Evolutionary conservation across 1,140 invertebrate species (phyloP).

Genomic region (Goniozus legneri): DNA sequence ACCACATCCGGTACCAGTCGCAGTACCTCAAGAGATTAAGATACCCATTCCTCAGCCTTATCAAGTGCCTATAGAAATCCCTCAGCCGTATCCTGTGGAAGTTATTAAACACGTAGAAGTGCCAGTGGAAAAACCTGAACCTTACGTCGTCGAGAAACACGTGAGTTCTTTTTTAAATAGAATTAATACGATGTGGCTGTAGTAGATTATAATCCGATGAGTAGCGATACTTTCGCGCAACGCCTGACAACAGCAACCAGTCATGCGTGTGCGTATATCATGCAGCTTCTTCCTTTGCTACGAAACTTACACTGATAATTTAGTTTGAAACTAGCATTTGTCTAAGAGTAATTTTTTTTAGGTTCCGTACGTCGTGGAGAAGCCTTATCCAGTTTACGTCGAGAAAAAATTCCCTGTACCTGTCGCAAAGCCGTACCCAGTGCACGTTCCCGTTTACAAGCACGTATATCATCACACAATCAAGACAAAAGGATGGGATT

Average conservation of each 20-base stretch:
- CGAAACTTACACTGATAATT: too few species aligned
- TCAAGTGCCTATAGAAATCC: constrained; percentile 67
- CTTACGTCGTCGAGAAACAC: constrained; percentile 69
- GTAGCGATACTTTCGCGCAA: too few species aligned
- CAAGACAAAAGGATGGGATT: constrained; percentile 39
- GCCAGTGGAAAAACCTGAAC: constrained; percentile 69
- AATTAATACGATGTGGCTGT: too few species aligned
- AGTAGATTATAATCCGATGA: too few species aligned
- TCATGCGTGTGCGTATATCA: too few species aligned
- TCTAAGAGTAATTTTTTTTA: constrained; percentile 38
- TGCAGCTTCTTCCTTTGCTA: neutral
- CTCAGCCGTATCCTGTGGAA: constrained; percentile 70
- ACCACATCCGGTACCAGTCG: constrained; percentile 69
- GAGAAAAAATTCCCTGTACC: constrained; percentile 49
- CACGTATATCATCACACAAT: constrained; percentile 69
- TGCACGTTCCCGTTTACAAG: constrained; percentile 77
- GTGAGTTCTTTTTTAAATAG: constrained; percentile 28
- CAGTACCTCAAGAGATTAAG: constrained; percentile 70
- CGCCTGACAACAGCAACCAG: too few species aligned
- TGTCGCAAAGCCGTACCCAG: constrained; percentile 66
- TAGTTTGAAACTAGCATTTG: too few species aligned
- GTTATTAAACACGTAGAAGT: constrained; percentile 65
- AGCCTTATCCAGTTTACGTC: constrained; percentile 65
- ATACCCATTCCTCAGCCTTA: constrained; percentile 73
- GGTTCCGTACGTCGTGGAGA: constrained; percentile 71